Evolutionary conservation across 2,113 vertebrate species (phyloP).

Genomic region (Motacilla tschutschensis): DNA sequence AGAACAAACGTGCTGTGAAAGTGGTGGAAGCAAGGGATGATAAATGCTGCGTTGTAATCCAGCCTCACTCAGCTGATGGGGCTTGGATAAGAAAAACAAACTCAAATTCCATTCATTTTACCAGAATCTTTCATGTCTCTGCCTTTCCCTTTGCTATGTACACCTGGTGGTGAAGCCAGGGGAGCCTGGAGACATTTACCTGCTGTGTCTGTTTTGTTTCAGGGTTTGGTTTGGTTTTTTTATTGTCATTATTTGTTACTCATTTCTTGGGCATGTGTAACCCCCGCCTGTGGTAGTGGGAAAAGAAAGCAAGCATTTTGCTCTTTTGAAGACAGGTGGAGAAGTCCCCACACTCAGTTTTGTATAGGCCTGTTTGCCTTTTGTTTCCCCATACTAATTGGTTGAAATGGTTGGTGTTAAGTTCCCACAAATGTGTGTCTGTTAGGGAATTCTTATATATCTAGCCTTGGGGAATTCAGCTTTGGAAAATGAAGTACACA

Average conservation of each 20-base stretch:
- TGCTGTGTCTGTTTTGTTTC: not conserved
- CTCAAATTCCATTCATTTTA: not conserved
- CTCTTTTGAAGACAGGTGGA: conserved; percentile 4
- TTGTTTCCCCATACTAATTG: conserved; percentile 40
- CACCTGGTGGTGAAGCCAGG: conserved; percentile 29
- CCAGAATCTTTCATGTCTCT: conserved; percentile 12
- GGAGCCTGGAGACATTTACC: not conserved
- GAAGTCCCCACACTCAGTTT: not conserved
- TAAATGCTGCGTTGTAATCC: conserved; percentile 5
- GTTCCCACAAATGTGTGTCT: conserved; percentile 21
- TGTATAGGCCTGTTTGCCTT: not conserved
- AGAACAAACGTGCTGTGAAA: conserved; percentile 32
- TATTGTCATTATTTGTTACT: conserved; percentile 25
- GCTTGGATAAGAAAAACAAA: not conserved
- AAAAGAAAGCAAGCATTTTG: not conserved
- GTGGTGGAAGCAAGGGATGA: conserved; percentile 4
- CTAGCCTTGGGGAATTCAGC: conserved; percentile 10
- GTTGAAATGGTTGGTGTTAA: conserved; percentile 17
- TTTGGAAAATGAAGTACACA: conserved; percentile 56
- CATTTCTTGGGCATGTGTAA: conserved; percentile 14
- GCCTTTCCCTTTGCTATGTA: conserved; percentile 17
- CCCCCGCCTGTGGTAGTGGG: not conserved
- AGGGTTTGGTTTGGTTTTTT: not conserved
- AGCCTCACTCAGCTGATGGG: not conserved
- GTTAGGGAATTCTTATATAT: conserved; percentile 40